Conservation (phyloP, 23 tunicate species). For the Diplosoma virens region DNA sequence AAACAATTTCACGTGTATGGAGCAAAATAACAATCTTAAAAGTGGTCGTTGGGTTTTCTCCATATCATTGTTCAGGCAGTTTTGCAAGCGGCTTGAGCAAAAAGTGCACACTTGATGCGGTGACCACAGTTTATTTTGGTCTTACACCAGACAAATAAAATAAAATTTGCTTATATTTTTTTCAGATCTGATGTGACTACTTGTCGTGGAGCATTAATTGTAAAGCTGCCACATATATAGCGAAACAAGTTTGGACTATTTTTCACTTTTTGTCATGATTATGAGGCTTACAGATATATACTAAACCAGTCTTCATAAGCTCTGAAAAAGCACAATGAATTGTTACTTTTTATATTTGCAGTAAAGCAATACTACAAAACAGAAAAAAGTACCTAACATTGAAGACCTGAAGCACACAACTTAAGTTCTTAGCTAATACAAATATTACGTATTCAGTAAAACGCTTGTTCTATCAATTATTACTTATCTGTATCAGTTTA, state of each 20-base stretch:
- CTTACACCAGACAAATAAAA: background rate
- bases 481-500: too few relatives aligned
- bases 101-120: background rate
- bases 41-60: background rate
- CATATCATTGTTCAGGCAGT: conserved; percentile 10
- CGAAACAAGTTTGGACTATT: background rate
- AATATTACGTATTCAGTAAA: too few relatives aligned
- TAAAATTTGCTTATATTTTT: background rate
- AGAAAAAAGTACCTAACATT: too few relatives aligned
- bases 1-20: background rate
- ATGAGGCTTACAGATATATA: background rate
- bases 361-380: too few relatives aligned
- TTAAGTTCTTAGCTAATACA: too few relatives aligned
- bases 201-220: background rate
- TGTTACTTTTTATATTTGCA: too few relatives aligned
- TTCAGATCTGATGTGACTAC: background rate
- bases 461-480: too few relatives aligned
- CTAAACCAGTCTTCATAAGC: background rate
- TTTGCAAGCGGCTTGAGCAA: conserved; percentile 14
- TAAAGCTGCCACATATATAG: background rate
- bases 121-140: background rate
- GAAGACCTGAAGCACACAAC: too few relatives aligned
- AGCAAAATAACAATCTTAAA: background rate
- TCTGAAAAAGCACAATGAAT: too few relatives aligned
- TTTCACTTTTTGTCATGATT: background rate